These are phyloP conservation scores for Lycorma delicatula DNA, from an alignment of 1,140 invertebrate genomes.

Conservation along the genomic window DNA sequence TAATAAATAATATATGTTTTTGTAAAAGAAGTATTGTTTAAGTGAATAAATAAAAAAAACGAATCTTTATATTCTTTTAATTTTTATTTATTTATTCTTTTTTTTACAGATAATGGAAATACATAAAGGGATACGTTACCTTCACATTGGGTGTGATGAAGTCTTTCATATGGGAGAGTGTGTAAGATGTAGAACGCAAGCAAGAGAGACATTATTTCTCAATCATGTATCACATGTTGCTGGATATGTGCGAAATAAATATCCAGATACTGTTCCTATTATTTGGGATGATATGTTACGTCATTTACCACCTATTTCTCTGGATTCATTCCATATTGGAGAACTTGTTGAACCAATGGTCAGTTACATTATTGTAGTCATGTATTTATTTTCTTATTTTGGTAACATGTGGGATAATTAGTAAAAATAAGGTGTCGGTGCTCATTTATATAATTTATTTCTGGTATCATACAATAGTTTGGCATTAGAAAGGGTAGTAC, in stretches of 20 bases:
- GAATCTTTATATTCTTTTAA: too few relatives aligned
- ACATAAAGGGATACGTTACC: slow-evolving; percentile 53
- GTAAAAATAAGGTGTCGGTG: too few relatives aligned
- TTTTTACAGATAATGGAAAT: slow-evolving; percentile 48
- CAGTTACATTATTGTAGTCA: slow-evolving; percentile 6
- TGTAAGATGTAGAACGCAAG: slow-evolving; percentile 51
- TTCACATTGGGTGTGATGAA: slow-evolving; percentile 77
- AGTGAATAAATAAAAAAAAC: too few relatives aligned
- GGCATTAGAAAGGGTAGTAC: too few relatives aligned
- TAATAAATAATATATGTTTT: too few relatives aligned
- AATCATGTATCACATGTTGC: slow-evolving; percentile 42
- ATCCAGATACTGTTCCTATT: slow-evolving; percentile 59
- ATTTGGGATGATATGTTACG: slow-evolving; percentile 96
- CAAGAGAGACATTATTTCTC: slow-evolving; percentile 50
- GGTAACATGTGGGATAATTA: too few relatives aligned
- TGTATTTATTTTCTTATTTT: too few relatives aligned
- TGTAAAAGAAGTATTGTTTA: too few relatives aligned
- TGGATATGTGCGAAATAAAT: slow-evolving; percentile 50
- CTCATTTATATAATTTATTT: too few relatives aligned
- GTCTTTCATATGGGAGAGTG: slow-evolving; percentile 78
- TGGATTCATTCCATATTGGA: slow-evolving; percentile 60
- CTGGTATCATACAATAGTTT: too few relatives aligned
- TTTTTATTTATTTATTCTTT: slow-evolving; percentile 27
- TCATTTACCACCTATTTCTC: slow-evolving; percentile 53
- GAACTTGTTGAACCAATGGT: slow-evolving; percentile 76